A percentile compares a stretch with the other conserved stretches of the same genome.
Conservation (phyloP, 2,888 invertebrate genomes). For the Tetranychus truncatus region DNA sequence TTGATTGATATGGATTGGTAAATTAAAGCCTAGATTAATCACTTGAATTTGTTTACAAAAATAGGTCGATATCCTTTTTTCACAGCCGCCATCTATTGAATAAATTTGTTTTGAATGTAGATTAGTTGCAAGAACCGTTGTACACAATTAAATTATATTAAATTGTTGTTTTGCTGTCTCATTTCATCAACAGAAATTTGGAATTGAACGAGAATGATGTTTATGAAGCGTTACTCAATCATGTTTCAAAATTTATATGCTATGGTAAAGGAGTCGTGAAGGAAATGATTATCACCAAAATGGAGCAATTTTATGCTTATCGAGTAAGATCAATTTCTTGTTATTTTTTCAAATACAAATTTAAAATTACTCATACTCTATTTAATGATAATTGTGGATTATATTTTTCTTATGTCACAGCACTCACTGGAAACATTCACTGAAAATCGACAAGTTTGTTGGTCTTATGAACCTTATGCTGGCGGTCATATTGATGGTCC, state of each 20-base stretch:
- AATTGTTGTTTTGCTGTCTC: not conserved
- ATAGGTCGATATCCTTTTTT: no score
- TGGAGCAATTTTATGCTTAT: slow-evolving; percentile 37
- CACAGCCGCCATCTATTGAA: no score
- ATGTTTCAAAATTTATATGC: slow-evolving; percentile 37
- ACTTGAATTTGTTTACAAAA: no score
- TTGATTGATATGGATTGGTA: no score
- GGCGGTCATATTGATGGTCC: slow-evolving; percentile 25
- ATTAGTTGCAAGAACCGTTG: no score
- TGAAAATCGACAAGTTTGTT: slow-evolving; percentile 38
- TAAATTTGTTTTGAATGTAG: no score
- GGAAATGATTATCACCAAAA: slow-evolving; percentile 36
- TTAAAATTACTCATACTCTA: no score
- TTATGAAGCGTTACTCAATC: slow-evolving; percentile 34
- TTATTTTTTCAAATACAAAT: no score
- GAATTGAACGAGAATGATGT: slow-evolving; percentile 33
- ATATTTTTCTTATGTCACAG: slow-evolving; percentile 28
- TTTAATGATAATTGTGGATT: no score
- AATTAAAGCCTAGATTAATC: no score
- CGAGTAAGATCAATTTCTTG: slow-evolving; percentile 32
- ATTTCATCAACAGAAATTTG: not conserved
- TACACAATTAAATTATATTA: no score
- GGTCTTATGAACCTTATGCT: slow-evolving; percentile 37
- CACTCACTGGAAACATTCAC: slow-evolving; percentile 40
- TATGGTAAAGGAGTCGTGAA: slow-evolving; percentile 37